These are phyloP conservation scores for Siniperca undulata DNA, from an alignment of 2,797 vertebrate species.

Conservation along the genomic window DNA sequence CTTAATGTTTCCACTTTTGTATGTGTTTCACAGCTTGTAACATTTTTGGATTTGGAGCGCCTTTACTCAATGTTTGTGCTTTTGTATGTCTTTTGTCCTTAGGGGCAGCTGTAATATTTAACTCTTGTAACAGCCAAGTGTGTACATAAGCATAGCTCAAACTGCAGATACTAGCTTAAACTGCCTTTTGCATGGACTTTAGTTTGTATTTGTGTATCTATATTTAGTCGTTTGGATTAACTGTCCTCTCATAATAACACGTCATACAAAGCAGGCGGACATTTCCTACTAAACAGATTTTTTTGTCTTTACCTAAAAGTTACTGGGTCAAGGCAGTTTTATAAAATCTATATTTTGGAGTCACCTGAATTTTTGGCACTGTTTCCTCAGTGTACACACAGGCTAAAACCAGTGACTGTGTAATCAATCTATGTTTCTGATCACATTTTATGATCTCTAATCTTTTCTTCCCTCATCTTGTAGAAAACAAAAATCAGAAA, in stretches of 20 bases:
- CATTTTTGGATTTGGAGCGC: neutral
- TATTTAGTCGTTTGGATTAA: neutral
- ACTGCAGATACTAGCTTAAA: neutral
- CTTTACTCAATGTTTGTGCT: neutral
- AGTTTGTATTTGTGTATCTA: neutral
- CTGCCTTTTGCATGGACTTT: neutral
- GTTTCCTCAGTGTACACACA: neutral
- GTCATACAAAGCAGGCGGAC: neutral
- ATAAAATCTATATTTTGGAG: neutral
- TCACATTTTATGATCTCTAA: neutral
- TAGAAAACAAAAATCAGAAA: neutral
- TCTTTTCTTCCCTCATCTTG: neutral
- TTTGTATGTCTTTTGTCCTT: neutral
- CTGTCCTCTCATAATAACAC: neutral
- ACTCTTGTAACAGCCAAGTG: neutral
- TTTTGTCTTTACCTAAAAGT: neutral
- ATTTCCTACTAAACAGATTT: neutral
- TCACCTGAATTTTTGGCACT: neutral
- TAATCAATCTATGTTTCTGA: neutral
- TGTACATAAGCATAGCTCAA: neutral
- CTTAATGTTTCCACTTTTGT: neutral
- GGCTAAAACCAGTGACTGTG: neutral
- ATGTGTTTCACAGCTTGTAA: neutral
- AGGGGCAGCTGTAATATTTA: neutral
- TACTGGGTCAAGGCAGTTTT: neutral